phyloP scores from a whole-genome alignment of 2,797 vertebrate genomes.

The Nyctalus aviator region DNA sequence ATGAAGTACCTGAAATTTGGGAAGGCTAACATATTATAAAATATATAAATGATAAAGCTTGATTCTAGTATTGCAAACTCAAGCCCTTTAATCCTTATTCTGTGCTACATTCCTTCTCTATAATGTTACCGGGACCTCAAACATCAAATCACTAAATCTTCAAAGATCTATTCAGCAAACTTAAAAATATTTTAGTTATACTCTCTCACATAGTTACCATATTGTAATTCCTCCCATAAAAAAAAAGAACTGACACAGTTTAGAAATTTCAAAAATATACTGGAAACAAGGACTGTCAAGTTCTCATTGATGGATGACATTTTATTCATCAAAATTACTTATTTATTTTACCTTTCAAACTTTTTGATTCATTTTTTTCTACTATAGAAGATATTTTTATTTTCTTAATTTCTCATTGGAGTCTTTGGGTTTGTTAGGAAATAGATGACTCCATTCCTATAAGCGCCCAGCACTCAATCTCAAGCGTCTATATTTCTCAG shows the following conservation, averaged over 20 bases:
- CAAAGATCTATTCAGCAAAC: not conserved
- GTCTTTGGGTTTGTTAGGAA: constrained; percentile 20
- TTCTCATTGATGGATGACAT: not conserved
- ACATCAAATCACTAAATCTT: not conserved
- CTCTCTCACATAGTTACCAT: not conserved
- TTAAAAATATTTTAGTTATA: not conserved
- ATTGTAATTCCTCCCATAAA: not conserved
- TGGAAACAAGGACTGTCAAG: not conserved
- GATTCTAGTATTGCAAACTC: not conserved
- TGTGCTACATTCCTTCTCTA: not conserved
- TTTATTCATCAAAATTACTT: not conserved
- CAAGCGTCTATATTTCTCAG: constrained; percentile 49
- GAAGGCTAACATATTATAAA: not conserved
- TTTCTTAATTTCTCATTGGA: constrained; percentile 56
- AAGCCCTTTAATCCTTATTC: not conserved
- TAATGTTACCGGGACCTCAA: not conserved
- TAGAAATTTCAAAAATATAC: constrained; percentile 36
- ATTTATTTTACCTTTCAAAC: not conserved
- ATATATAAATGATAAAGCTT: not conserved
- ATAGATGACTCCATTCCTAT: not conserved
- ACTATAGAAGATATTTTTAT: constrained; percentile 8
- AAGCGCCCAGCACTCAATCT: constrained; percentile 57
- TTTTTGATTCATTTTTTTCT: not conserved
- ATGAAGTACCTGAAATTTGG: not conserved
- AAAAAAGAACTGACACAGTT: not conserved